Base-by-base conservation (phyloP, 2,888 invertebrate species). In the Harpalus rufipes region DNA sequence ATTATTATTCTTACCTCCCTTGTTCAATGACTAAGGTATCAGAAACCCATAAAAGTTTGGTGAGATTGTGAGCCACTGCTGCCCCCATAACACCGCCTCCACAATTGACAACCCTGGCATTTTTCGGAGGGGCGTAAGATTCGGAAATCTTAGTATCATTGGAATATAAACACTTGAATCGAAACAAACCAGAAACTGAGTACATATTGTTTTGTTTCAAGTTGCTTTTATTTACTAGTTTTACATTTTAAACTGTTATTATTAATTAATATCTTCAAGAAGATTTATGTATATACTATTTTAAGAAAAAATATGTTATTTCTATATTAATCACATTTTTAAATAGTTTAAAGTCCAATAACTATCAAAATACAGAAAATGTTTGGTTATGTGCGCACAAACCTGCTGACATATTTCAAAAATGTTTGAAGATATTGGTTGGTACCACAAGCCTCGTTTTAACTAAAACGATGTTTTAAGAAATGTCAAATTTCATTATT, bases 61-160 rank as follows among this genome's bases (percentile, higher is more conserved):
- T 96, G 68, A 98, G 92, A 90, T 98, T 97, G 90, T 98, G 98
- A 10, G 97, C 98, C 7, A 98, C 96, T 1, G 98, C 96, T 8
- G 96, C 96, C 4, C 98, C 98, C 93, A 97, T 96, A 63, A 97
- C 95, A 25, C 98, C 98, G 14, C 97, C 98, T 2, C 98, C 98
- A 90, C 97, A 97, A 89, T 98, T 95, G 63, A 97, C 96, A 63
- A 97, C 97, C 88, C 93, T 93, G 0, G 95, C 93, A 88, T 94
- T 92, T 63, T 90, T 89, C 5, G 94, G 94, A 85, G 91, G 90
- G 56, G 86, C 79, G 58, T 86, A 44, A 18, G 63, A 56, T 51
- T 86, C 86, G 7, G 84, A 78, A 32, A 85, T 8, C 21, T 84
- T 84, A n/a, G 56, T 51, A 7, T 84, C 79, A 39, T 18, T 80